Conservation (phyloP, 1,140 invertebrate genomes). For the Zaprionus inermis region DNA sequence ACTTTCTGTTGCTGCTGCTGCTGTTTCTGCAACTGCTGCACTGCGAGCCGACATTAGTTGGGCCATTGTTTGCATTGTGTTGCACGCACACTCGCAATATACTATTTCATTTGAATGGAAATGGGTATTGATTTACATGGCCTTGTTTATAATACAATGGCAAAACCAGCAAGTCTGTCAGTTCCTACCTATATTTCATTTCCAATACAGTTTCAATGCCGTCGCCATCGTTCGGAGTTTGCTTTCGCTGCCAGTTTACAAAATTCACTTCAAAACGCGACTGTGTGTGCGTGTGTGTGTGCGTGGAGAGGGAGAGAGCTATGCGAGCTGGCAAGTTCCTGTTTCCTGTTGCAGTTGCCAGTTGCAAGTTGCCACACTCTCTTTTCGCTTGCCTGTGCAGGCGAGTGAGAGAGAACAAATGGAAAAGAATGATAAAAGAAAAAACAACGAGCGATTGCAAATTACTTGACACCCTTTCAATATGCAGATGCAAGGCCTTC, state of each 20-base stretch:
- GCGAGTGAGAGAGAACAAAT: neutral
- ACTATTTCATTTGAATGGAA: conserved; percentile 34
- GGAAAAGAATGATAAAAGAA: neutral
- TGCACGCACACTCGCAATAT: conserved; percentile 1
- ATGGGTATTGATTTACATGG: conserved; percentile 63
- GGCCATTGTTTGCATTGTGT: conserved; percentile 35
- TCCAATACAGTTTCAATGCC: conserved; percentile 55
- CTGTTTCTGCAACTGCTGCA: conserved; percentile 3
- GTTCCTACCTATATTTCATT: conserved; percentile 35
- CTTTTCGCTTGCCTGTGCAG: neutral
- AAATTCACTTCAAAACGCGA: conserved; percentile 30
- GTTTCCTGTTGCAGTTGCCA: conserved; percentile 55
- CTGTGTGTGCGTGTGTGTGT: neutral
- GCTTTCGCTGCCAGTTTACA: conserved; percentile 34
- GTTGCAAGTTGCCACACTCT: neutral
- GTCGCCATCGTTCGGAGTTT: conserved; percentile 5
- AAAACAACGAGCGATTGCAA: conserved; percentile 50
- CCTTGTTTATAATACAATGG: conserved; percentile 71
- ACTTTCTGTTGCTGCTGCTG: conserved; percentile 13
- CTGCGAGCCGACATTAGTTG: conserved; percentile 38
- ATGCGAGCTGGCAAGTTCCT: conserved; percentile 49
- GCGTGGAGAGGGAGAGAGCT: no score
- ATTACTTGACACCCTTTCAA: conserved; percentile 57
- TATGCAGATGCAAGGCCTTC: conserved; percentile 13
- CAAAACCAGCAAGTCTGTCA: conserved; percentile 60